phyloP scores from a whole-genome alignment of 2,888 invertebrate genomes.

The Hypercompe scribonia region DNA sequence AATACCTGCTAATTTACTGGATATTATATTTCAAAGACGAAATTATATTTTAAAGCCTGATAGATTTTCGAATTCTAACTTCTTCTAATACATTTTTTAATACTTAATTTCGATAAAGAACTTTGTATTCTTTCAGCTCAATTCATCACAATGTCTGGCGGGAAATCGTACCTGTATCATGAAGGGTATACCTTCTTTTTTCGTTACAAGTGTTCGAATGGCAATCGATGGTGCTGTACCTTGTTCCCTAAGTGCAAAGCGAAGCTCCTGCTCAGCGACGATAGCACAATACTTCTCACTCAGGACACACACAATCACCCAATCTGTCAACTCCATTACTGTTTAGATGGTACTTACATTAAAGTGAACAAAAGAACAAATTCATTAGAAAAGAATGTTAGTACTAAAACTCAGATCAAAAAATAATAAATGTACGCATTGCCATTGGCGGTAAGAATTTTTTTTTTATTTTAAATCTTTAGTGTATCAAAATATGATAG shows the following conservation, averaged over 20 bases:
- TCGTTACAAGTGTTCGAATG: constrained; percentile 26
- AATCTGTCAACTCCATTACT: constrained; percentile 9
- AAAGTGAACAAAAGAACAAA: constrained; percentile 11
- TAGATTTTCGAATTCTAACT: neutral
- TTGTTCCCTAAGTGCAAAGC: constrained; percentile 34
- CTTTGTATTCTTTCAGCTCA: constrained; percentile 23
- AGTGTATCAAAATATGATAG: neutral
- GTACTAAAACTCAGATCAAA: neutral
- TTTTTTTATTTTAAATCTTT: too few relatives aligned
- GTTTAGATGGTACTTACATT: constrained; percentile 28
- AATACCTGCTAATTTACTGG: too few relatives aligned
- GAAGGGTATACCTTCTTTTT: constrained; percentile 31
- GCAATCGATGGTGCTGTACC: constrained; percentile 32
- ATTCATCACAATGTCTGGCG: constrained; percentile 25
- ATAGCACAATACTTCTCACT: constrained; percentile 15
- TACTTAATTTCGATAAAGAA: neutral
- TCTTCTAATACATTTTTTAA: neutral
- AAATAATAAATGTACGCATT: neutral
- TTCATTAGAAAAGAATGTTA: neutral
- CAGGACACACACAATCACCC: constrained; percentile 24
- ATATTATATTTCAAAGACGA: neutral
- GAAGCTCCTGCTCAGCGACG: constrained; percentile 15
- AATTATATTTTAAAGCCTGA: too few relatives aligned
- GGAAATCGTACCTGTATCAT: constrained; percentile 27
- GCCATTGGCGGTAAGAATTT: too few relatives aligned